Evolutionary conservation across 2,888 invertebrate genomes (phyloP), one percentile per base, ranked within the genome.

Genomic region (Dynastes grantii): DNA sequence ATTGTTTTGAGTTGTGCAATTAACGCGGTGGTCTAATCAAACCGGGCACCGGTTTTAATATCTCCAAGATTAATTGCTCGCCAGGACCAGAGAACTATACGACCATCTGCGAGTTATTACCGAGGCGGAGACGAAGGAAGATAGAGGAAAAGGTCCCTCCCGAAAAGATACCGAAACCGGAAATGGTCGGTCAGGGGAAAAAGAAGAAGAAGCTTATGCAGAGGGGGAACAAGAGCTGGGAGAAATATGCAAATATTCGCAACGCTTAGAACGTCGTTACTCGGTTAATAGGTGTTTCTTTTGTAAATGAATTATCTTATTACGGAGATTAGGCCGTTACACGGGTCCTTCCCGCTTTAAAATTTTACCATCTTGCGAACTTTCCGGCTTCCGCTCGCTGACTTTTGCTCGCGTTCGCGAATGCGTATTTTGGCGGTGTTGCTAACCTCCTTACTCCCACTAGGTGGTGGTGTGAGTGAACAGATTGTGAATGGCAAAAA

Each of bases 1-100:
- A 73, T 80, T 81, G 78, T 80, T 81, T 81, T 80, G 78, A 78
- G 79, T 76, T 63, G 76, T 32, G 77, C 71, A 80, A 81, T 81
- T 81, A 81, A 80, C 64, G 76, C 76, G 11, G 73, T 49, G 22
- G 70, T 58, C 63, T 77, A 81, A 79, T 80, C 81, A 80, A 68
- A 77, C 78, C 64, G 76, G 45, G 71, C 77, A 75, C 73, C 67
- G n/a, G 79, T 77, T 81, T 80, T 81, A 81, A 81, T 81, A 81
- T 79, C 76, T 71, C 51, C 58, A 77, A 81, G 77, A 81, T 80
- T 81, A 81, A 81, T 81, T 80, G 76, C 79, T 51, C 61, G 73
- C 51, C 27, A 61, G 73, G 61, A 32, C 55, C 61, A 63, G 68
- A 49, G 63, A 70, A 55, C 76, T 78, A 64, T 76, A 45, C 80